A percentile compares a stretch with the other conserved stretches of the same genome.
Evolutionary conservation across 2,113 vertebrate species (phyloP).

Genomic region (Planiliza haematocheilus): DNA sequence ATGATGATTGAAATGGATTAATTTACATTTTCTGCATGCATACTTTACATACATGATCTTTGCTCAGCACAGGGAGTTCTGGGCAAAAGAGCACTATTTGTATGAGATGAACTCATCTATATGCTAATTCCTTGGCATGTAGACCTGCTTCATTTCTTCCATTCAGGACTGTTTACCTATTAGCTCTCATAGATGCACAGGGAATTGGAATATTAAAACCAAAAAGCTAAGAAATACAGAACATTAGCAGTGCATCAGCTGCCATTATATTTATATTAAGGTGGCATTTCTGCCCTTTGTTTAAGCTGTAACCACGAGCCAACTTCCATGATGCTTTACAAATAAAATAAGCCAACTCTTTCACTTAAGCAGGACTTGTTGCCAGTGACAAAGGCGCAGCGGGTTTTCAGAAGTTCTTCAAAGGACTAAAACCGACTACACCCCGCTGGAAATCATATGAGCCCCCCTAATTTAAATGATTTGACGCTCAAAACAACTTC

Average conservation of each 20-base stretch:
- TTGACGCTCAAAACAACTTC: conserved; percentile 38
- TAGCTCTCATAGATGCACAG: conserved; percentile 84
- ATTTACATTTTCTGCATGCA: conserved; percentile 85
- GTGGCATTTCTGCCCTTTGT: conserved; percentile 73
- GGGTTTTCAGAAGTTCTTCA: conserved; percentile 49
- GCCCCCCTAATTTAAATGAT: conserved; percentile 35
- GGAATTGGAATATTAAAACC: conserved; percentile 82
- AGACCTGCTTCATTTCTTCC: conserved; percentile 85
- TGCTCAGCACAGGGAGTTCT: conserved; percentile 83
- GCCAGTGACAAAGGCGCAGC: conserved; percentile 43
- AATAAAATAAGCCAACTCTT: conserved; percentile 66
- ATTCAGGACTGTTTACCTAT: conserved; percentile 88
- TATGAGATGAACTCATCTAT: conserved; percentile 90
- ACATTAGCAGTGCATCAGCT: conserved; percentile 81
- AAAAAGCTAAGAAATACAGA: conserved; percentile 74
- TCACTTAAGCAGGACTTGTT: conserved; percentile 65
- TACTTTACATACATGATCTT: conserved; percentile 87
- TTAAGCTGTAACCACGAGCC: conserved; percentile 69
- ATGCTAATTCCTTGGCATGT: conserved; percentile 88
- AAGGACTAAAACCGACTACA: conserved; percentile 28
- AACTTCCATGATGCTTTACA: conserved; percentile 61
- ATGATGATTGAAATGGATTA: conserved; percentile 85
- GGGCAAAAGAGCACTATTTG: conserved; percentile 87
- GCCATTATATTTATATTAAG: conserved; percentile 80
- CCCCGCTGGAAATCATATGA: conserved; percentile 25